Conservation (phyloP, 1,140 invertebrate genomes). For the Oncopodura yosiiana region DNA sequence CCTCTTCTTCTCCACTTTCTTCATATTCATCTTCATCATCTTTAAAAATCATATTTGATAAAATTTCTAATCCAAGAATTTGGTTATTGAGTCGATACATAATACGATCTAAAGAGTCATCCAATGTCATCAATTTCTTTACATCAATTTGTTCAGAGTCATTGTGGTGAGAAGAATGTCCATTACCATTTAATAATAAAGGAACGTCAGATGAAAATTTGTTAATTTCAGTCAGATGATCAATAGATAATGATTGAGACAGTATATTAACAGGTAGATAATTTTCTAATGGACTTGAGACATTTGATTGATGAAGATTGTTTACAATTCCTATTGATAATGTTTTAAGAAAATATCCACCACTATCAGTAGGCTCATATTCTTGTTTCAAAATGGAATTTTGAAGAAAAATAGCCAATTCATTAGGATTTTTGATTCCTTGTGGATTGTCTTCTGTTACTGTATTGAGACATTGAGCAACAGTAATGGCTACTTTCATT, state of each 20-base stretch:
- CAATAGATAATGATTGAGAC: constrained; percentile 5
- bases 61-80: constrained; percentile 20
- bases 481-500: constrained; percentile 47
- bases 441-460: constrained; percentile 56
- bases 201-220: constrained; percentile 24
- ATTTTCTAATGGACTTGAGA: not conserved
- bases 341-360: constrained; percentile 2
- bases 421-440: constrained; percentile 45
- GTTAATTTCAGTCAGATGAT: constrained; percentile 12
- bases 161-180: not conserved
- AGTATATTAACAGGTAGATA: not conserved
- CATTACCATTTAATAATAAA: constrained; percentile 6
- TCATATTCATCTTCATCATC: constrained; percentile 20
- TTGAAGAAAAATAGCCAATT: constrained; percentile 42
- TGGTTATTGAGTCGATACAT: constrained; percentile 8
- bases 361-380: too few species aligned
- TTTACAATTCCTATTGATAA: not conserved
- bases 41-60: constrained; percentile 22
- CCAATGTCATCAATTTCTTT: constrained; percentile 10
- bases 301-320: not conserved
- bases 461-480: constrained; percentile 54
- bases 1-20: not conserved
- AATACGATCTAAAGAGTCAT: not conserved
- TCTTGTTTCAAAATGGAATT: constrained; percentile 43
- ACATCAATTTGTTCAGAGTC: constrained; percentile 9